Conservation (phyloP, 2,113 vertebrate species). For the Deroptyus accipitrinus region DNA sequence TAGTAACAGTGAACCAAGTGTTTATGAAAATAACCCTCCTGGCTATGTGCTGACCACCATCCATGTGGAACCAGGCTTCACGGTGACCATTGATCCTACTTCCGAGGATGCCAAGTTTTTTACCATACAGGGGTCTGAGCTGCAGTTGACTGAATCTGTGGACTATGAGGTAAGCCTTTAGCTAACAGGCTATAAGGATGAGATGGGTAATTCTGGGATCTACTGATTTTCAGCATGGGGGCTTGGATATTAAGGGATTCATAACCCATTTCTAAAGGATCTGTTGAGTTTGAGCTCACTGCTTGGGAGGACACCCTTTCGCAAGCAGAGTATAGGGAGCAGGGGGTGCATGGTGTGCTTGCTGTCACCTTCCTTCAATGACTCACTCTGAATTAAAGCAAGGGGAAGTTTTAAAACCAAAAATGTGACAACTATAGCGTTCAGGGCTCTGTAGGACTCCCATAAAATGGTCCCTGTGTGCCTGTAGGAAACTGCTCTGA, state of each 20-base stretch:
- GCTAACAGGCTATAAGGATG: neutral
- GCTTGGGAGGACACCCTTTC: neutral
- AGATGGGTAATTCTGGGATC: neutral
- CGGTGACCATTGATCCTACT: neutral
- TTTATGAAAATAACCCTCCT: conserved; percentile 21
- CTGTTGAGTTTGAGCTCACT: neutral
- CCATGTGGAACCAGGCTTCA: fast-evolving
- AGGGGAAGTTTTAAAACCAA: neutral
- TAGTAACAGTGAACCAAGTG: fast-evolving
- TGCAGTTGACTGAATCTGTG: neutral
- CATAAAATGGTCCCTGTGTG: neutral
- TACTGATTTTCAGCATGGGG: neutral
- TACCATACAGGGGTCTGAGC: neutral
- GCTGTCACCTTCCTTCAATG: neutral
- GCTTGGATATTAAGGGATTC: neutral
- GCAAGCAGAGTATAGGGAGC: neutral
- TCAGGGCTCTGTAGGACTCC: neutral
- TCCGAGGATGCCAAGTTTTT: neutral
- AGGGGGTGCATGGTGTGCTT: no score
- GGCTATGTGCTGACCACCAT: neutral
- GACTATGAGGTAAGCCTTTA: conserved; percentile 58
- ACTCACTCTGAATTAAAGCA: neutral
- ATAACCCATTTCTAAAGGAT: neutral
- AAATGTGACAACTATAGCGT: neutral
- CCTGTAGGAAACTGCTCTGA: neutral